A percentile compares a stretch with the other conserved stretches of the same genome.
phyloP scores from a whole-genome alignment of 1,140 invertebrate species.

The Campoletis sonorensis region DNA sequence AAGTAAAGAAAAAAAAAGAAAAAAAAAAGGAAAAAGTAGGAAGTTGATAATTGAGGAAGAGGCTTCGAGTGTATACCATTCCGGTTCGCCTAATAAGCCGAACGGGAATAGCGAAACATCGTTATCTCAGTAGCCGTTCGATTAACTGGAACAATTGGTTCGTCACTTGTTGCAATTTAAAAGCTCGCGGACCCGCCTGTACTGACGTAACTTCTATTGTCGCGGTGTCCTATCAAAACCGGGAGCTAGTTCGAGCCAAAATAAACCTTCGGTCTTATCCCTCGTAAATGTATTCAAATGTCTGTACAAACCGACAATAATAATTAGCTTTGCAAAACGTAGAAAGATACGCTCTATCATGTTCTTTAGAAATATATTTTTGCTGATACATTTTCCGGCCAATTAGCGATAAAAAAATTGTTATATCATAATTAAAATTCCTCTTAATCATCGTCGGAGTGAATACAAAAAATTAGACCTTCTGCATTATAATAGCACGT shows the following conservation, averaged over 20 bases:
- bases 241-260: neutral
- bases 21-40: neutral
- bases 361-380: too few species aligned
- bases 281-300: neutral
- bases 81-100: slow-evolving; percentile 20
- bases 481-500: neutral
- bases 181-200: slow-evolving; percentile 48
- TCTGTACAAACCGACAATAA: too few species aligned
- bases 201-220: slow-evolving; percentile 62
- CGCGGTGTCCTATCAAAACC: slow-evolving; percentile 24
- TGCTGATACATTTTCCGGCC: too few species aligned
- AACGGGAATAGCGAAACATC: slow-evolving; percentile 46
- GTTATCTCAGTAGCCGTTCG: slow-evolving; percentile 57
- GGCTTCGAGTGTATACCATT: neutral
- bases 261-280: neutral
- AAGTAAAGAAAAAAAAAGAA: neutral
- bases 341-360: too few species aligned
- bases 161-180: slow-evolving; percentile 65
- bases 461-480: neutral
- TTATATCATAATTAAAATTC: neutral
- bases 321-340: too few species aligned
- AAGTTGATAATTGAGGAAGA: neutral
- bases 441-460: neutral
- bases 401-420: too few species aligned
- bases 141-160: slow-evolving; percentile 65